Base-by-base conservation (phyloP, 2,888 invertebrate genomes). In the Drosophila mettleri region DNA sequence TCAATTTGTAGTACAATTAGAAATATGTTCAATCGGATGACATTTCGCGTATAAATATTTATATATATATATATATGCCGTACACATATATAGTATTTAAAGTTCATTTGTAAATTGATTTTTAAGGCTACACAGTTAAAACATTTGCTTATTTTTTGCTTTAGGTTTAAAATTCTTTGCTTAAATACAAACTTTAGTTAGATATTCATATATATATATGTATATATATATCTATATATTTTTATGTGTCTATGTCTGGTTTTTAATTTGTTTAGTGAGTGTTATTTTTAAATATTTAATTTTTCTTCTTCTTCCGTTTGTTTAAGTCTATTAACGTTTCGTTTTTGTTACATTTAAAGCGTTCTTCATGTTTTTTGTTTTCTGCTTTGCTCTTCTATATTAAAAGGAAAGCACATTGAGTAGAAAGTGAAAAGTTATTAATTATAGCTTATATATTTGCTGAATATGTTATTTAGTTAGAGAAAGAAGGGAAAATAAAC, bases 311-410 rank as follows among this genome's bases (percentile, higher is more conserved):
- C 46, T 62, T 59, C 60, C 67, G 0, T 59, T 62, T 69, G 0
- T 78, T 74, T 76, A 82, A 85, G 85, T 85, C 85, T 85, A 86
- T 85, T 74, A 86, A 85, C 87, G 82, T 85, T 86, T 82, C 87
- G 85, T 80, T 85, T 86, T 86, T 86, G 81, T 84, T 84, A 85
- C 85, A 85, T 85, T 86, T 85, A 85, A 85, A 85, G 85, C 85
- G 87, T 77, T 79, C n/a, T n/a, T n/a, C n/a, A n/a, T n/a, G n/a
- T n/a, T n/a, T n/a, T n/a, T n/a, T n/a, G n/a, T 71, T 73, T 60
- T 73, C 58, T 55, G 52, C 29, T 59, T 74, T 78, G 82, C 79
- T 74, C 72, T 54, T 78, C 74, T 72, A 24, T 27, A 24, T 45
- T 31, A 27, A 24, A 51, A 77, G n/a, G n/a, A 79, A 81, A 72